A percentile compares a stretch with the other conserved stretches of the same genome.
Evolutionary conservation across 2,797 vertebrate species (phyloP).

Genomic region (Numenius phaeopus): DNA sequence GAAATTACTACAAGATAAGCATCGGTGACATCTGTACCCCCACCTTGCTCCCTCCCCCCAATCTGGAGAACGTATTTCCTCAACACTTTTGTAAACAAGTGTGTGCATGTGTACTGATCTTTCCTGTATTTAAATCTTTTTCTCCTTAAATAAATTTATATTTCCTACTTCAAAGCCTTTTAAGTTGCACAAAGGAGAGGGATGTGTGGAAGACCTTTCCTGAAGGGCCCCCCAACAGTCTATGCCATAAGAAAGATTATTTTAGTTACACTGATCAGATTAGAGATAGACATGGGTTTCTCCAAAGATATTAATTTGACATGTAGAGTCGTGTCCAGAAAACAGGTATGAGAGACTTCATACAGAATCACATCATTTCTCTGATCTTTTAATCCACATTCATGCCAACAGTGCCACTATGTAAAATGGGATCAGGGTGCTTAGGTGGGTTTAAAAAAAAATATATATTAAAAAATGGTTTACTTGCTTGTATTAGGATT

Average conservation of each 20-base stretch:
- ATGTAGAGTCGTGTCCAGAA: not conserved
- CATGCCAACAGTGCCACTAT: not conserved
- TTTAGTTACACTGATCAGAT: not conserved
- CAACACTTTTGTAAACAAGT: not conserved
- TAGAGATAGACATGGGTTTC: constrained; percentile 10
- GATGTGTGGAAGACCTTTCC: not conserved
- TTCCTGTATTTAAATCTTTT: not conserved
- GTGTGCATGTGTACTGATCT: not conserved
- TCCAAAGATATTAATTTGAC: constrained; percentile 1
- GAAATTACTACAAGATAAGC: not conserved
- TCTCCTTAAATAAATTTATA: not conserved
- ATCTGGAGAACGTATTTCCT: not conserved
- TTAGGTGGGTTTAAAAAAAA: not conserved
- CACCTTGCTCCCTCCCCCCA: not conserved
- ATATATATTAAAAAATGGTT: not conserved
- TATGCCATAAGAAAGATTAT: not conserved
- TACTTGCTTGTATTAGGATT: constrained; percentile 20
- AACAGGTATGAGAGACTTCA: not conserved
- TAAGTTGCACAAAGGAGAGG: not conserved
- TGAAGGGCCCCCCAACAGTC: not conserved
- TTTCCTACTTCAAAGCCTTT: not conserved
- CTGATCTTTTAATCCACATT: constrained; percentile 46
- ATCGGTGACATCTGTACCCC: not conserved
- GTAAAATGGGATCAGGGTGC: not conserved
- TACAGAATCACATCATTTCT: constrained; percentile 30